Conservation (phyloP, 1,140 invertebrate species). For the Hyposmocoma kahamanoa region DNA sequence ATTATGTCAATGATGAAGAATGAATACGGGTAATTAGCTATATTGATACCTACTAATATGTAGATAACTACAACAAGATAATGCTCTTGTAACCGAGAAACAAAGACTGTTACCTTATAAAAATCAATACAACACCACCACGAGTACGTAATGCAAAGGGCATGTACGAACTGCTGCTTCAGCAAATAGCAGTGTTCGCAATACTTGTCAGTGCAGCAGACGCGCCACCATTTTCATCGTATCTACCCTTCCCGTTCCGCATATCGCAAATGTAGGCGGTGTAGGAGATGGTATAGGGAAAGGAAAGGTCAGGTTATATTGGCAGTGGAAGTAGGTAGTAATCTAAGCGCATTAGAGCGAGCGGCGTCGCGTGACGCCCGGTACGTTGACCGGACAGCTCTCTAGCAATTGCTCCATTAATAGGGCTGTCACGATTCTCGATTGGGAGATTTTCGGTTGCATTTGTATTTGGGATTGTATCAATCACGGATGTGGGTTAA, state of each 20-base stretch:
- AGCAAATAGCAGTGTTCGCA: conserved; percentile 53
- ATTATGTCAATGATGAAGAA: no score
- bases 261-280: not conserved
- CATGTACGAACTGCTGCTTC: conserved; percentile 38
- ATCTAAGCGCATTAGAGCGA: conserved; percentile 61
- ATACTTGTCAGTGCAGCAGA: conserved; percentile 39
- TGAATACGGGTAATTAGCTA: no score
- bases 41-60: no score
- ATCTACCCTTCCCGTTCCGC: conserved; percentile 11
- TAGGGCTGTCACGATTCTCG: conserved; percentile 30
- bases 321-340: conserved; percentile 46
- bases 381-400: conserved; percentile 51
- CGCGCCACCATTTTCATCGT: conserved; percentile 7
- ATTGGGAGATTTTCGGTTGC: conserved; percentile 8
- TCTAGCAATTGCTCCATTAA: conserved; percentile 49
- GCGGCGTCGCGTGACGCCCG: conserved; percentile 53
- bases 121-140: no score
- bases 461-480: no score
- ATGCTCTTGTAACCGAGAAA: no score
- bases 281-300: conserved; percentile 6
- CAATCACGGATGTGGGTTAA: no score
- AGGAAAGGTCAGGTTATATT: conserved; percentile 26
- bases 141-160: no score
- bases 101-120: no score
- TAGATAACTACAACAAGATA: no score